Conservation (phyloP, 2,888 invertebrate genomes). For the Augiades crinisus region DNA sequence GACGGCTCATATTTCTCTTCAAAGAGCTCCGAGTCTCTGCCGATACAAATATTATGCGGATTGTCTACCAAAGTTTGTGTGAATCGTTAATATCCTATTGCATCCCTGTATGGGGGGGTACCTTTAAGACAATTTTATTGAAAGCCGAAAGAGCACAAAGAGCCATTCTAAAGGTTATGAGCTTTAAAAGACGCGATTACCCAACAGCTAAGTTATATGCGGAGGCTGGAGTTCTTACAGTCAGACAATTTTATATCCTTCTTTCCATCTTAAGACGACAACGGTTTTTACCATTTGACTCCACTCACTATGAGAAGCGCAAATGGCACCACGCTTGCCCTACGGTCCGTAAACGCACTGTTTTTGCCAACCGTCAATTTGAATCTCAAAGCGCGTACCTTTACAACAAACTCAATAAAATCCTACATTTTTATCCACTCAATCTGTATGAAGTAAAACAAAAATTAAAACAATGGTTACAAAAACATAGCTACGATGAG, state of each 20-base stretch:
- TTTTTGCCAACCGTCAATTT: not conserved
- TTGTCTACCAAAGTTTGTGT: not conserved
- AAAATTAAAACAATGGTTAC: not conserved
- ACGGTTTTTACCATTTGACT: not conserved
- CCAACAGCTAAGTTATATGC: not conserved
- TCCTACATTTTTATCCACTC: not conserved
- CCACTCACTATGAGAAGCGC: not conserved
- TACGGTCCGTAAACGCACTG: not conserved
- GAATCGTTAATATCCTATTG: slow-evolving; percentile 1
- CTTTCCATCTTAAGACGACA: not conserved
- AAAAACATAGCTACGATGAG: too few relatives aligned
- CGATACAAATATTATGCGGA: not conserved
- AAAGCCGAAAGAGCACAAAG: slow-evolving; percentile 4
- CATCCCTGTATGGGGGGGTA: slow-evolving; percentile 6
- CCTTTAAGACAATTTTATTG: not conserved
- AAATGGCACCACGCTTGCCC: not conserved
- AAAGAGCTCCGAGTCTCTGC: not conserved
- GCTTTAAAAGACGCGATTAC: not conserved
- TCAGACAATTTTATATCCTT: not conserved
- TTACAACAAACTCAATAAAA: not conserved
- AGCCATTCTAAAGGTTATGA: not conserved
- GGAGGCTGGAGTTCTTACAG: not conserved
- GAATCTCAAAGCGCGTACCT: not conserved
- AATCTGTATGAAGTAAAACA: not conserved
- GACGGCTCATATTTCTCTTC: not conserved